Conservation (phyloP, 2,888 invertebrate genomes). For the Punctoribates punctum region DNA sequence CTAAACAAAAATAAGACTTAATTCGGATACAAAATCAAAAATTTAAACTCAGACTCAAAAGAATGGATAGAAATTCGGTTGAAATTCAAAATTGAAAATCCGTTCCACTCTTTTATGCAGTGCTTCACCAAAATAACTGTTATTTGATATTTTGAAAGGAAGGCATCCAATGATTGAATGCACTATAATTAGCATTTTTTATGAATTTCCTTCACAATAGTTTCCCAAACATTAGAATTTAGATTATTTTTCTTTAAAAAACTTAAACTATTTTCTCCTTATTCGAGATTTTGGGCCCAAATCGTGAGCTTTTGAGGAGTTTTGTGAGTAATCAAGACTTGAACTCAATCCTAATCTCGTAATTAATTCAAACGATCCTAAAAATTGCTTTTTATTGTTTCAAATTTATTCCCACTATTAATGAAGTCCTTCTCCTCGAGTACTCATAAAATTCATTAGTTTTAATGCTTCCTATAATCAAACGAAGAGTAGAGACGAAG, state of each 20-base stretch:
- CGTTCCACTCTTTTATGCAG: no score
- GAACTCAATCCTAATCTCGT: no score
- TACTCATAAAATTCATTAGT: background rate
- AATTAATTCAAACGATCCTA: background rate
- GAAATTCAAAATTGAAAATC: background rate
- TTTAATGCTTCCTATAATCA: slow-evolving; percentile 10
- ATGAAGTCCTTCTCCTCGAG: background rate
- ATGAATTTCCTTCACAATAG: background rate
- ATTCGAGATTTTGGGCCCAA: no score
- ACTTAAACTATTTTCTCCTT: no score
- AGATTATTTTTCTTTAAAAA: no score
- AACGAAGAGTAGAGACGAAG: background rate
- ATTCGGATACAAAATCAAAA: no score
- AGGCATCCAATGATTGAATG: background rate
- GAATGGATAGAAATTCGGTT: background rate
- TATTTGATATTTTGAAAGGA: background rate
- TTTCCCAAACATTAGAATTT: no score
- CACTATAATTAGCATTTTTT: slow-evolving; percentile 7
- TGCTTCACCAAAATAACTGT: background rate
- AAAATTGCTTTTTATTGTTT: slow-evolving; percentile 1
- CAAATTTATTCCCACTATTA: background rate
- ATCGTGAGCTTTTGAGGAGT: no score
- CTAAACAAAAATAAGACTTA: no score
- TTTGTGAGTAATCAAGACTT: no score
- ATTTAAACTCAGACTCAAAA: no score